These are phyloP conservation scores for Baccha elongata DNA, from an alignment of 2,888 invertebrate species.

Conservation along the genomic window DNA sequence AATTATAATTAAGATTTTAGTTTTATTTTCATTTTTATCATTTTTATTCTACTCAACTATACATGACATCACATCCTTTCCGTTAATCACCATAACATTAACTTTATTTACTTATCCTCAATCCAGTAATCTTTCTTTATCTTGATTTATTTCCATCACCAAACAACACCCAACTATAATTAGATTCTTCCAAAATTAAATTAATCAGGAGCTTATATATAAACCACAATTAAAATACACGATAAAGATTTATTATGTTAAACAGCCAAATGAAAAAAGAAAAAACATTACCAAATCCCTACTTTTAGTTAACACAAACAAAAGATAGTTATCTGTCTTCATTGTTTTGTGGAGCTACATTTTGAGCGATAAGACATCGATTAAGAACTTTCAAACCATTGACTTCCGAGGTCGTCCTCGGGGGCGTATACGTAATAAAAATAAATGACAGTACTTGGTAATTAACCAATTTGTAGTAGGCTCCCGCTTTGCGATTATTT, in stretches of 20 bases:
- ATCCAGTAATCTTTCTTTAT: too few species aligned
- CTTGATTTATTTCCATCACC: too few species aligned
- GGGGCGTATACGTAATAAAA: conserved; percentile 40
- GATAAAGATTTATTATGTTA: conserved; percentile 11
- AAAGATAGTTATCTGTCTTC: background rate
- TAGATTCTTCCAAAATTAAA: background rate
- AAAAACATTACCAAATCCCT: conserved; percentile 17
- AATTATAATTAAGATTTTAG: too few species aligned
- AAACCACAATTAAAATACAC: conserved; percentile 5
- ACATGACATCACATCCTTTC: too few species aligned
- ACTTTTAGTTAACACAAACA: background rate
- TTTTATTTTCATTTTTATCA: too few species aligned
- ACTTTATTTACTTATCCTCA: too few species aligned
- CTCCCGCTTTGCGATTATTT: too few species aligned
- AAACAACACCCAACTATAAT: background rate
- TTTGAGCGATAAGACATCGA: conserved; percentile 17
- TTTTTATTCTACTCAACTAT: too few species aligned
- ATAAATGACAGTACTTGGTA: conserved; percentile 45
- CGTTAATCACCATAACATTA: too few species aligned
- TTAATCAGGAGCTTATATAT: background rate
- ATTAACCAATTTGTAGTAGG: conserved; percentile 36
- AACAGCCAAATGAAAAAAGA: background rate
- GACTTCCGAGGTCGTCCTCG: conserved; percentile 20
- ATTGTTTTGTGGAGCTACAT: background rate
- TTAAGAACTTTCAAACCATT: conserved; percentile 42